These are phyloP conservation scores for Amblyraja radiata DNA, from an alignment of 2,797 vertebrate species.

Conservation along the genomic window DNA sequence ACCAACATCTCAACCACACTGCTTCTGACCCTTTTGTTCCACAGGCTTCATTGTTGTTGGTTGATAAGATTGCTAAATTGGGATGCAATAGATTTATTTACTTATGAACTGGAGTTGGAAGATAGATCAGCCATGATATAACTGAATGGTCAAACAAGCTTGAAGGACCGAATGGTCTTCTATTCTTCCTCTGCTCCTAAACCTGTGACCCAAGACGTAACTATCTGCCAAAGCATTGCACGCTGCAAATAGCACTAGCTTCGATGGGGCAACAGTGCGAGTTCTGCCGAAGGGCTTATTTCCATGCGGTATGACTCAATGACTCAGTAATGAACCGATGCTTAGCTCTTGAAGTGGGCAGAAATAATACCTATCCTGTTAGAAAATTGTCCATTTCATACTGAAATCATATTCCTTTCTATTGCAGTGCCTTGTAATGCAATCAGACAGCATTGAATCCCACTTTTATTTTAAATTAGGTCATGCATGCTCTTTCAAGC, in stretches of 20 bases:
- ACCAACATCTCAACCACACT: too few species aligned
- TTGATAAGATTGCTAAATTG: not conserved
- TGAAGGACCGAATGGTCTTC: not conserved
- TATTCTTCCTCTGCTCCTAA: not conserved
- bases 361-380: not conserved
- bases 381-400: not conserved
- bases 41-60: not conserved
- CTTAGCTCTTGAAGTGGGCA: not conserved
- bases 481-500: not conserved
- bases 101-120: not conserved
- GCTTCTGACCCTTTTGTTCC: too few species aligned
- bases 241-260: not conserved
- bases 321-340: too few species aligned
- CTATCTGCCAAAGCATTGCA: not conserved
- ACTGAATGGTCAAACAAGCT: not conserved
- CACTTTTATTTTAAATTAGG: not conserved
- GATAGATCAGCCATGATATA: not conserved
- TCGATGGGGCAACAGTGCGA: too few species aligned
- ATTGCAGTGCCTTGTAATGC: not conserved
- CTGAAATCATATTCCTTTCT: not conserved
- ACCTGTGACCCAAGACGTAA: too few species aligned
- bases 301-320: too few species aligned
- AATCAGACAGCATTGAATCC: not conserved
- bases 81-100: not conserved
- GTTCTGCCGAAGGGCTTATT: too few species aligned